phyloP scores from a whole-genome alignment of 2,888 invertebrate species.

The Papilio elwesi region DNA sequence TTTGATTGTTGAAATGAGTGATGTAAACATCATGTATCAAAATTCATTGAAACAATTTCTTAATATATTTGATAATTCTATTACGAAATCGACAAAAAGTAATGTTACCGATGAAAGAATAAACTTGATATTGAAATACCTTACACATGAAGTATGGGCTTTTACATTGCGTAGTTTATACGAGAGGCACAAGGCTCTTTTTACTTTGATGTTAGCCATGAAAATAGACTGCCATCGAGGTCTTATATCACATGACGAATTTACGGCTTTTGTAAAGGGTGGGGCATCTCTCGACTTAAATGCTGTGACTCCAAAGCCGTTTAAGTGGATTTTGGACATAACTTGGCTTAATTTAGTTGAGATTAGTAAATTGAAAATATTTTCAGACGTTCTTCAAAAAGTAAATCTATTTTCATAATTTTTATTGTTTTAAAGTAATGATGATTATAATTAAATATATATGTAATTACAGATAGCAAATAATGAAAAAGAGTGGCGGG shows the following conservation, averaged over 20 bases:
- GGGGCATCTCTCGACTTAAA: slow-evolving; percentile 97
- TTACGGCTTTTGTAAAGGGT: slow-evolving; percentile 97
- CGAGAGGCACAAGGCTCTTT: slow-evolving; percentile 95
- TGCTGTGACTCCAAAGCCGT: slow-evolving; percentile 96
- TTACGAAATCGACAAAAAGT: slow-evolving; percentile 94
- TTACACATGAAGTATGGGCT: slow-evolving; percentile 96
- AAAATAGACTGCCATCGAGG: slow-evolving; percentile 95
- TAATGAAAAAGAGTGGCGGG: slow-evolving; percentile 94
- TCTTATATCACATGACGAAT: slow-evolving; percentile 94
- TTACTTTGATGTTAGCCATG: slow-evolving; percentile 96
- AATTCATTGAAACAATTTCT: slow-evolving; percentile 97
- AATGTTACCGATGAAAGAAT: slow-evolving; percentile 94
- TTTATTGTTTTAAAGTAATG: not conserved
- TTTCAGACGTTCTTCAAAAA: slow-evolving; percentile 90
- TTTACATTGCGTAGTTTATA: slow-evolving; percentile 96
- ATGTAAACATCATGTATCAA: slow-evolving; percentile 98
- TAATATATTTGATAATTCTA: slow-evolving; percentile 96
- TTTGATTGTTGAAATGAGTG: slow-evolving; percentile 98
- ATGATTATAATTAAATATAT: not conserved
- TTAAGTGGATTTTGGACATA: slow-evolving; percentile 97
- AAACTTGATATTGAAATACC: slow-evolving; percentile 92
- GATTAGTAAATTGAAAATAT: slow-evolving; percentile 92
- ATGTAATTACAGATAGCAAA: slow-evolving; percentile 86
- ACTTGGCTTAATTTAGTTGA: slow-evolving; percentile 98
- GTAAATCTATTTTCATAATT: slow-evolving; percentile 62